Conservation (phyloP, 2,888 invertebrate species). For the Aporophyla nigra region DNA sequence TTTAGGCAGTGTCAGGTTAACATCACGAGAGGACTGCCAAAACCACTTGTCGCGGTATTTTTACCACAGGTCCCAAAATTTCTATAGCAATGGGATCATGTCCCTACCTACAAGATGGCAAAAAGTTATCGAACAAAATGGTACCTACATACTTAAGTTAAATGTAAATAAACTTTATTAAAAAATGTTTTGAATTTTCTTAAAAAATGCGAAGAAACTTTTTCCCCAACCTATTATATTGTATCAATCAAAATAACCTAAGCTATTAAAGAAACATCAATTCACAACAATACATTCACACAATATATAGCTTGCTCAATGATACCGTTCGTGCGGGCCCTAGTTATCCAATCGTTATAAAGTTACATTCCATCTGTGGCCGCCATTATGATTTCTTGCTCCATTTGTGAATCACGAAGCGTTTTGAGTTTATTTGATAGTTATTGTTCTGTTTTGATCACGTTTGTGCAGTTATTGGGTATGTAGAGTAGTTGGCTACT, state of each 20-base stretch:
- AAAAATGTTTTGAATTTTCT: too few species aligned
- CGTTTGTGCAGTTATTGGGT: slow-evolving; percentile 37
- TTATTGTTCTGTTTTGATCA: slow-evolving; percentile 48
- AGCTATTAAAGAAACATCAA: neutral
- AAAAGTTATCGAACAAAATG: too few species aligned
- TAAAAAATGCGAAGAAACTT: too few species aligned
- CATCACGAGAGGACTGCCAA: too few species aligned
- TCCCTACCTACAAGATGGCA: too few species aligned
- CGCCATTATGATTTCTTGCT: slow-evolving; percentile 60
- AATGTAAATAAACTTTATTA: too few species aligned
- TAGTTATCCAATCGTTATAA: slow-evolving; percentile 44
- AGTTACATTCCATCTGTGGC: slow-evolving; percentile 45
- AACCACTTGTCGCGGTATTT: too few species aligned
- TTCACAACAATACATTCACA: slow-evolving; percentile 15
- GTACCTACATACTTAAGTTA: too few species aligned
- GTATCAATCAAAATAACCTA: neutral
- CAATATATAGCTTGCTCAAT: slow-evolving; percentile 31
- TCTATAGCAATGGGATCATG: too few species aligned
- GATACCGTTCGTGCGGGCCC: slow-evolving; percentile 34
- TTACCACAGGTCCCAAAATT: too few species aligned
- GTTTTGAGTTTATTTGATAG: slow-evolving; percentile 34
- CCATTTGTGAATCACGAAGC: slow-evolving; percentile 58
- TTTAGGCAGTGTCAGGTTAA: too few species aligned
- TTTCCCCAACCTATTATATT: too few species aligned
- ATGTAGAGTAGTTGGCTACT: neutral